Conservation (phyloP, 2,113 vertebrate genomes). For the Fulica atra region DNA sequence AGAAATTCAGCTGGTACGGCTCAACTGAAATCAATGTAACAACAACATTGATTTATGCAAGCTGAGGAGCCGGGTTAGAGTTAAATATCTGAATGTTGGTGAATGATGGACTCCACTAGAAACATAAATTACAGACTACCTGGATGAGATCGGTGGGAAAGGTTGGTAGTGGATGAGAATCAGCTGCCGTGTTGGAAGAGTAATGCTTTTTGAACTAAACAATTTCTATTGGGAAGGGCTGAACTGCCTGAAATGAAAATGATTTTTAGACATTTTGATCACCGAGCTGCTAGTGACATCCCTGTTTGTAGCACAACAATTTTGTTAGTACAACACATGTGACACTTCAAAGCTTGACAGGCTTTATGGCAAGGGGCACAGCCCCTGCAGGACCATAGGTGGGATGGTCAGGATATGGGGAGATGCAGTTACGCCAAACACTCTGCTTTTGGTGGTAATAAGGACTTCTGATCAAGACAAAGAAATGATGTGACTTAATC, state of each 20-base stretch:
- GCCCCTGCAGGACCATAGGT: not conserved
- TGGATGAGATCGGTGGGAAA: not conserved
- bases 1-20: not conserved
- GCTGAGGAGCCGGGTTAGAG: not conserved
- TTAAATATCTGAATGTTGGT: not conserved
- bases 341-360: not conserved
- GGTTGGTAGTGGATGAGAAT: not conserved
- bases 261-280: not conserved
- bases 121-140: not conserved
- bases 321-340: not conserved
- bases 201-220: not conserved
- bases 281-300: not conserved
- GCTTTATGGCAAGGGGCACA: not conserved
- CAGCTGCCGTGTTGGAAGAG: not conserved
- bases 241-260: not conserved
- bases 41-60: not conserved
- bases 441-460: not conserved
- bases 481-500: not conserved
- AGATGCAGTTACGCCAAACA: not conserved
- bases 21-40: not conserved
- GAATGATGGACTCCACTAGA: not conserved
- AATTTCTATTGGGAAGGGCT: not conserved
- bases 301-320: not conserved
- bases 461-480: not conserved
- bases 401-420: not conserved